phyloP scores from a whole-genome alignment of 2,797 vertebrate species.

The Tokudaia muenninki region DNA sequence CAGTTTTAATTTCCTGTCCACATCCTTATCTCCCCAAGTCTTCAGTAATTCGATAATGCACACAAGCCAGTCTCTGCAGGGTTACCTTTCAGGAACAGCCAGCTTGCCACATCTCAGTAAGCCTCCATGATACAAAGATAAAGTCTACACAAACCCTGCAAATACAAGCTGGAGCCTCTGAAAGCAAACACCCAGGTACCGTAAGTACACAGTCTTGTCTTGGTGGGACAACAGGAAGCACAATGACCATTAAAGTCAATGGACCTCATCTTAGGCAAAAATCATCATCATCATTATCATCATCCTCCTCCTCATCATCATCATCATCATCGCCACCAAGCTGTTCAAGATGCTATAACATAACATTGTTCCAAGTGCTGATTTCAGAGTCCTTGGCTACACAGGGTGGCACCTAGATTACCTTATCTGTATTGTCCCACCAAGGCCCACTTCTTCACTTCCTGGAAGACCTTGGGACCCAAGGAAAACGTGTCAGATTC shows the following conservation, averaged over 20 bases:
- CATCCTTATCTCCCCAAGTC: conserved; percentile 66
- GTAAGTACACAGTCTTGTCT: conserved; percentile 52
- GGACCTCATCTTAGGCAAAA: conserved; percentile 69
- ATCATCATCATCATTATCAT: not conserved
- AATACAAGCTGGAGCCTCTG: not conserved
- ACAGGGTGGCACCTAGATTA: conserved; percentile 36
- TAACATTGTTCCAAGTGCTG: conserved; percentile 35
- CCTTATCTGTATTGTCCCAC: conserved; percentile 41
- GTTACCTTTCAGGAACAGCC: not conserved
- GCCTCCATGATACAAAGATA: conserved; percentile 55
- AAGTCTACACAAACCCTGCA: conserved; percentile 66
- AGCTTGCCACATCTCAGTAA: conserved; percentile 61
- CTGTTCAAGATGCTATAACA: conserved; percentile 62
- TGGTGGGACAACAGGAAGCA: not conserved
- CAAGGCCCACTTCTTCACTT: conserved; percentile 63
- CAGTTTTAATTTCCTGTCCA: conserved; percentile 82
- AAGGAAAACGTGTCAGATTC: not conserved
- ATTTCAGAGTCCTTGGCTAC: conserved; percentile 43
- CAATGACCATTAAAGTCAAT: not conserved
- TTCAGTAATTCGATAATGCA: conserved; percentile 67
- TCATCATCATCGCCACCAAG: conserved; percentile 50
- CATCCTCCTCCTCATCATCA: not conserved
- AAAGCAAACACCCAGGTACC: conserved; percentile 76
- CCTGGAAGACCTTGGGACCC: conserved; percentile 21
- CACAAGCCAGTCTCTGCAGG: conserved; percentile 69